A percentile compares a stretch with the other conserved stretches of the same genome.
These are phyloP conservation scores for Drosophila nigricruria DNA, from an alignment of 2,888 invertebrate genomes.

Conservation along the genomic window DNA sequence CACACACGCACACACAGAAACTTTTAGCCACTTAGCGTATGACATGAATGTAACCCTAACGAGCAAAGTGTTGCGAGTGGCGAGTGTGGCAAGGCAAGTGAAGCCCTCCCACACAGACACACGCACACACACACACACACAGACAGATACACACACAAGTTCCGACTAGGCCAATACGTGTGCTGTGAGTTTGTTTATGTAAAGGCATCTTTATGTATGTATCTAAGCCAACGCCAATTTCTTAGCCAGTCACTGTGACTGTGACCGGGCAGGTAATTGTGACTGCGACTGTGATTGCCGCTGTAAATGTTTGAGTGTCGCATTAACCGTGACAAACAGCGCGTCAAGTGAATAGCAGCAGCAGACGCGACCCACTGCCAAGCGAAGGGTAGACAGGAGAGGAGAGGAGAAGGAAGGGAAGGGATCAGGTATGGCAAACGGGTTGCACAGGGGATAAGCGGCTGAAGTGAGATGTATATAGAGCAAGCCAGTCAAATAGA, in stretches of 20 bases:
- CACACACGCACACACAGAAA: slow-evolving; percentile 10
- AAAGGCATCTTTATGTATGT: slow-evolving; percentile 20
- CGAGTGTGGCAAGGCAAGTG: slow-evolving; percentile 34
- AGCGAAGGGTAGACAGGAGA: too few species aligned
- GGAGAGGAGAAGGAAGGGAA: too few species aligned
- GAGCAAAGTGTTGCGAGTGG: slow-evolving; percentile 59
- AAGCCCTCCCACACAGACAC: slow-evolving; percentile 11
- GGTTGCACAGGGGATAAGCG: not conserved
- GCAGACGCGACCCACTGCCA: slow-evolving; percentile 6
- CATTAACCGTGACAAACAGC: slow-evolving; percentile 39
- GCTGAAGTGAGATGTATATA: slow-evolving; percentile 6
- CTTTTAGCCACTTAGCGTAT: slow-evolving; percentile 67
- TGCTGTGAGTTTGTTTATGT: slow-evolving; percentile 41
- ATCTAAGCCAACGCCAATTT: slow-evolving; percentile 17
- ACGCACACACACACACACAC: not conserved
- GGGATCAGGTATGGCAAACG: too few species aligned
- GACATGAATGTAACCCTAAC: slow-evolving; percentile 70
- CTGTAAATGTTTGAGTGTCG: slow-evolving; percentile 26
- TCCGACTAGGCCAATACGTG: slow-evolving; percentile 4
- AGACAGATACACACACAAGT: not conserved
- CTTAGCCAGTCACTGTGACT: slow-evolving; percentile 28
- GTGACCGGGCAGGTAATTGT: slow-evolving; percentile 15
- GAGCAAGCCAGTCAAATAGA: slow-evolving; percentile 31
- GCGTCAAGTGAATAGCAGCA: slow-evolving; percentile 25
- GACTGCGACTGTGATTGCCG: slow-evolving; percentile 16